Conservation (phyloP, 2,797 vertebrate species). For the Fistularia commersonii region DNA sequence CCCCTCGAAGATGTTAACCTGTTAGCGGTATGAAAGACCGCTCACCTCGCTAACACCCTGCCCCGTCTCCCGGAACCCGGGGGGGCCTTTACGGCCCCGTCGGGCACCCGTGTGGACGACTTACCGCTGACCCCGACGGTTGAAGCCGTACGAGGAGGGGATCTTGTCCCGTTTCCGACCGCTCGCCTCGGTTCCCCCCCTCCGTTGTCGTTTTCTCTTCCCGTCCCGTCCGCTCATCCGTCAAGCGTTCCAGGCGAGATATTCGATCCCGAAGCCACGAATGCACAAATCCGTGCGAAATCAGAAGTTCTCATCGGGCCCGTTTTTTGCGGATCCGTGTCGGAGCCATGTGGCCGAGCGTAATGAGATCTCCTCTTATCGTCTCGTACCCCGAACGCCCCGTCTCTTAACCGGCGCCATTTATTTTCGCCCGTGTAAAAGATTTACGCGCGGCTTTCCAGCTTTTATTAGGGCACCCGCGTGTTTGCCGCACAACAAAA, state of each 20-base stretch:
- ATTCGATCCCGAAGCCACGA: no score
- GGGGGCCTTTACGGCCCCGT: constrained; percentile 76
- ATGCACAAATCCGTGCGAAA: no score
- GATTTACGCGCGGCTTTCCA: constrained; percentile 56
- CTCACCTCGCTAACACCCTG: constrained; percentile 70
- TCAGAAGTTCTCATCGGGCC: no score
- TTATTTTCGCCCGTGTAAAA: constrained; percentile 37
- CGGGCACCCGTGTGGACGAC: constrained; percentile 77
- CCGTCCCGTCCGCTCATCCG: no score
- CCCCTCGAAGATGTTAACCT: constrained; percentile 79
- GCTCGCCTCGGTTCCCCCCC: constrained; percentile 7
- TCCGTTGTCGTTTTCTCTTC: no score
- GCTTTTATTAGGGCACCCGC: constrained; percentile 66
- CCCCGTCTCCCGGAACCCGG: constrained; percentile 40
- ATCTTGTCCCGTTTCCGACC: constrained; percentile 48
- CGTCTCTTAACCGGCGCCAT: constrained; percentile 19
- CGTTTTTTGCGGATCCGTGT: constrained; percentile 1
- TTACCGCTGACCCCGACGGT: constrained; percentile 77
- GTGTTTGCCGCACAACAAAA: constrained; percentile 65
- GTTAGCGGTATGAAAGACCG: constrained; percentile 76
- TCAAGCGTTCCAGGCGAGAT: no score
- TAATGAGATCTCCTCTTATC: constrained; percentile 24
- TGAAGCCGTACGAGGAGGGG: constrained; percentile 73
- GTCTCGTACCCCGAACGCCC: constrained; percentile 25
- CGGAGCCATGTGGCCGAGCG: constrained; percentile 1